These are phyloP conservation scores for Odontesthes bonariensis DNA, from an alignment of 2,113 vertebrate genomes.

Conservation along the genomic window DNA sequence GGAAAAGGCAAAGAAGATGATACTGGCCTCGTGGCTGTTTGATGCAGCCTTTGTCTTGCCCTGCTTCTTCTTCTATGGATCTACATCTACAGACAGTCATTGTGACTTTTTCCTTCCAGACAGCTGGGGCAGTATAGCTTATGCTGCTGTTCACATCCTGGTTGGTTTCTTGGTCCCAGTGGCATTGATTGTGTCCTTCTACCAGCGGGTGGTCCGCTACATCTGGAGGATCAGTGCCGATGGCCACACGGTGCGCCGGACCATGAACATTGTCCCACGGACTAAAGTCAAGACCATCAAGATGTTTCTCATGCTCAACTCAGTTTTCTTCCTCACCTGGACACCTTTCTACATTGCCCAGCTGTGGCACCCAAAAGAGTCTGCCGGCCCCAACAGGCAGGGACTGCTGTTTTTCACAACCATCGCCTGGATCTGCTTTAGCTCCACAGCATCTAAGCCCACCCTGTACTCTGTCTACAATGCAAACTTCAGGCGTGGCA, in stretches of 20 bases:
- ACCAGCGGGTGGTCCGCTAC: conserved; percentile 92
- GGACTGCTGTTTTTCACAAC: conserved; percentile 86
- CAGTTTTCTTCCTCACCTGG: conserved; percentile 90
- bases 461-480: conserved; percentile 90
- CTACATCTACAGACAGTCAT: conserved; percentile 62
- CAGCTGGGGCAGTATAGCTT: conserved; percentile 86
- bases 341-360: conserved; percentile 90
- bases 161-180: conserved; percentile 87
- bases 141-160: conserved; percentile 82
- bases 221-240: conserved; percentile 92
- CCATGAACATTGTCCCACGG: conserved; percentile 93
- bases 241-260: conserved; percentile 89
- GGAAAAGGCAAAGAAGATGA: conserved; percentile 95
- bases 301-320: conserved; percentile 94
- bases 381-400: conserved; percentile 73
- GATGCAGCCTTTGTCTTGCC: conserved; percentile 85
- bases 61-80: conserved; percentile 87
- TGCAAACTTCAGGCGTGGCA: conserved; percentile 91
- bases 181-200: conserved; percentile 87
- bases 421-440: conserved; percentile 89
- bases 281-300: conserved; percentile 97
- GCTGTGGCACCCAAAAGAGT: conserved; percentile 89
- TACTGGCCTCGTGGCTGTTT: conserved; percentile 89
- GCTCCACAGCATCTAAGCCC: conserved; percentile 93
- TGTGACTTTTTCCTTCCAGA: conserved; percentile 89